phyloP scores from a whole-genome alignment of 2,113 vertebrate genomes.

The Dunckerocampus dactyliophorus region DNA sequence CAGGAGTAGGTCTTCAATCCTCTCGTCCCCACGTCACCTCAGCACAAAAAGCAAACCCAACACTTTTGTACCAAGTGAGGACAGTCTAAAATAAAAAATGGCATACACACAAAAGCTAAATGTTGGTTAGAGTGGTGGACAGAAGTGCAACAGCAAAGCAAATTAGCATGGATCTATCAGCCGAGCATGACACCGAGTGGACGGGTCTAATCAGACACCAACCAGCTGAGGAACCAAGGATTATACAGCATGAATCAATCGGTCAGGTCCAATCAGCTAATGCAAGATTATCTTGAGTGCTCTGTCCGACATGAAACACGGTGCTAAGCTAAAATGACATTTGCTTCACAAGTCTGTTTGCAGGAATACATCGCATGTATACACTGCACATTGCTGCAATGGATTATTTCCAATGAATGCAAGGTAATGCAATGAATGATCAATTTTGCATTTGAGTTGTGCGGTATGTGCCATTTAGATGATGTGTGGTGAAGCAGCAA shows the following conservation, averaged over 20 bases:
- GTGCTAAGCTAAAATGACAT: constrained; percentile 2
- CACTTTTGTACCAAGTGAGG: too few relatives aligned
- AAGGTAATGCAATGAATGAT: too few relatives aligned
- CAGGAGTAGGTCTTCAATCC: too few relatives aligned
- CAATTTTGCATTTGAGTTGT: too few relatives aligned
- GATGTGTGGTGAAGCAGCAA: not conserved
- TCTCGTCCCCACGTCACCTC: too few relatives aligned
- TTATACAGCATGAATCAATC: constrained; percentile 8
- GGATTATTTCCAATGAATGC: too few relatives aligned
- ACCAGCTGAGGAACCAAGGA: constrained; percentile 7
- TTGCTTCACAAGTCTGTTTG: not conserved
- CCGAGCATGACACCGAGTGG: constrained; percentile 1
- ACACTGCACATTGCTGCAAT: too few relatives aligned
- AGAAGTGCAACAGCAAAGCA: not conserved
- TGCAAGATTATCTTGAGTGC: constrained; percentile 2
- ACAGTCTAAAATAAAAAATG: too few relatives aligned
- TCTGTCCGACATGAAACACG: not conserved
- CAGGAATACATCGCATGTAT: not conserved
- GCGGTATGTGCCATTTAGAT: too few relatives aligned
- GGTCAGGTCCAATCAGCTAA: not conserved
- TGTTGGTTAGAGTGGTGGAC: not conserved
- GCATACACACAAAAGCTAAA: not conserved
- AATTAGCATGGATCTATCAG: not conserved
- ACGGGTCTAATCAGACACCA: not conserved
- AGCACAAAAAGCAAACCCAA: too few relatives aligned